phyloP scores from a whole-genome alignment of 1,140 invertebrate genomes.

The Steinernema khuongi region DNA sequence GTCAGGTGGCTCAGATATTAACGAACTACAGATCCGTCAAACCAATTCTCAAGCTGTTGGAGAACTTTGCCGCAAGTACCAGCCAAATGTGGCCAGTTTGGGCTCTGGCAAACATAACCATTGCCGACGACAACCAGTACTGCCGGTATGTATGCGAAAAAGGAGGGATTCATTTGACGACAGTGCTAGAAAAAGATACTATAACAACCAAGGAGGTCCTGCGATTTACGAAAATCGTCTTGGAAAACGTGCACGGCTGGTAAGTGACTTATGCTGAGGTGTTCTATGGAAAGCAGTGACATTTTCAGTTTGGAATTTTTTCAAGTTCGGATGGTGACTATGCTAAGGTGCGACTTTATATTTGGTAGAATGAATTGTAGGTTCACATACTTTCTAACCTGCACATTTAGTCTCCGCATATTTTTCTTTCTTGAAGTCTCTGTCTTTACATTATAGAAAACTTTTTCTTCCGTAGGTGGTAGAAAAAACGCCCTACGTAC shows the following conservation, averaged over 20 bases:
- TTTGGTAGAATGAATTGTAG: no score
- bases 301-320: no score
- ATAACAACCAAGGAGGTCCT: slow-evolving; percentile 24
- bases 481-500: no score
- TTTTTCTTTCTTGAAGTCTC: no score
- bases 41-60: slow-evolving; percentile 49
- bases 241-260: slow-evolving; percentile 35
- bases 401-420: no score
- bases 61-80: slow-evolving; percentile 46
- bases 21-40: slow-evolving; percentile 79
- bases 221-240: slow-evolving; percentile 29
- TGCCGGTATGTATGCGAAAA: slow-evolving; percentile 77
- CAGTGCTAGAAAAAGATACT: slow-evolving; percentile 65
- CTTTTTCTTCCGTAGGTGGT: no score
- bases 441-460: no score
- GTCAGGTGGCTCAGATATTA: slow-evolving; percentile 82
- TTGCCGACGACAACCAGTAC: slow-evolving; percentile 71
- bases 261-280: no score
- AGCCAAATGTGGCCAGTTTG: slow-evolving; percentile 64
- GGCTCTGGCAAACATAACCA: slow-evolving; percentile 88
- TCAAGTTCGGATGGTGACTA: no score
- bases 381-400: no score
- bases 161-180: slow-evolving; percentile 72
- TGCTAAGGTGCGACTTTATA: no score
- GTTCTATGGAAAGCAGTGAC: no score